These are phyloP conservation scores for Psix sp. DNA, from an alignment of 1,140 invertebrate genomes.

Conservation along the genomic window DNA sequence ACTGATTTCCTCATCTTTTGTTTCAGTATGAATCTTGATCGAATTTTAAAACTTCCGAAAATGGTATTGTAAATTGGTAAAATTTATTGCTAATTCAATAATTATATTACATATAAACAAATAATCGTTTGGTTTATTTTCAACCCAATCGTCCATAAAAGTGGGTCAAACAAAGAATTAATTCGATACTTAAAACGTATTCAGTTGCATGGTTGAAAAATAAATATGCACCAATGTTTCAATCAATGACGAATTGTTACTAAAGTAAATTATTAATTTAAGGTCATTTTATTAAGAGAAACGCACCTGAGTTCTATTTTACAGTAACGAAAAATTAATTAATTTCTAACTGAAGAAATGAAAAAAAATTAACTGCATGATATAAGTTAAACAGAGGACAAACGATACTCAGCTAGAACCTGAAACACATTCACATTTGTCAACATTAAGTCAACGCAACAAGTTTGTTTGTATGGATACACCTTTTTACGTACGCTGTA, in stretches of 20 bases:
- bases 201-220: slow-evolving; percentile 20
- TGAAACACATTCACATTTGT: slow-evolving; percentile 18
- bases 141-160: neutral
- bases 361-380: slow-evolving; percentile 44
- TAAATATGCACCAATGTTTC: slow-evolving; percentile 7
- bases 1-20: too few species aligned
- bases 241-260: slow-evolving; percentile 30
- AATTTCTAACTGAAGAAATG: slow-evolving; percentile 34
- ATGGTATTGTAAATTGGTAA: too few species aligned
- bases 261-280: slow-evolving; percentile 22
- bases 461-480: slow-evolving; percentile 9
- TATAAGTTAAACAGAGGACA: slow-evolving; percentile 6
- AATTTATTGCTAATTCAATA: too few species aligned
- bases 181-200: slow-evolving; percentile 9
- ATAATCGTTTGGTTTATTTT: slow-evolving; percentile 5
- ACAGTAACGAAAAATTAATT: slow-evolving; percentile 17
- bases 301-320: slow-evolving; percentile 14
- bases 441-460: slow-evolving; percentile 3
- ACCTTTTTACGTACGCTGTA: neutral
- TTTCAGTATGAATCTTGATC: too few species aligned
- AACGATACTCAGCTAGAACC: too few species aligned
- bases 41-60: too few species aligned
- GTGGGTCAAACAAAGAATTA: slow-evolving; percentile 9
- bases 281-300: slow-evolving; percentile 22
- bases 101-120: too few species aligned